A percentile compares a stretch with the other conserved stretches of the same genome.
These are phyloP conservation scores for Actinopyga echinites DNA, from an alignment of 53 echinoderm and acorn worm genomes.

Conservation along the genomic window DNA sequence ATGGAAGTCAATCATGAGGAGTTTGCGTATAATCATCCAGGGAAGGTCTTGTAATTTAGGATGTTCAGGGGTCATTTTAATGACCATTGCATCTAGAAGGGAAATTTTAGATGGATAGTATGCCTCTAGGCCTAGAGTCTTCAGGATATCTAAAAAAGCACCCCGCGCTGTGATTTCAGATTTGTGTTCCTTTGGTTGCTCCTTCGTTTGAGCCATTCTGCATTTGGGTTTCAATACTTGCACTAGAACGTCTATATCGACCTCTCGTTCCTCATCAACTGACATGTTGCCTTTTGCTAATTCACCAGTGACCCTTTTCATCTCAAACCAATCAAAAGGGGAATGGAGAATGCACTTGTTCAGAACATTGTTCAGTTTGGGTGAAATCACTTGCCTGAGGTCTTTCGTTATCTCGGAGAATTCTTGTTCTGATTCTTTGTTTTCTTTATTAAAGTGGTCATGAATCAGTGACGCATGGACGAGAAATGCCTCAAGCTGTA, in stretches of 20 bases:
- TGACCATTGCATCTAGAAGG: conserved; percentile 8
- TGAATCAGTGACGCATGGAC: conserved; percentile 29
- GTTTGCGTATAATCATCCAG: no score
- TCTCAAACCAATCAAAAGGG: conserved; percentile 32
- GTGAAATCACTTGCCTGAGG: conserved; percentile 38
- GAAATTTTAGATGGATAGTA: conserved; percentile 34
- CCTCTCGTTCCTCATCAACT: neutral
- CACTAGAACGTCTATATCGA: neutral
- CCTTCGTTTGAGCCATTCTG: neutral
- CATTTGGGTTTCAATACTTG: neutral
- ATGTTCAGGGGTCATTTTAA: neutral
- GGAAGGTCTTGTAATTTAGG: conserved; percentile 9
- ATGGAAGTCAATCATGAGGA: conserved; percentile 37
- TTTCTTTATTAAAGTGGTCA: conserved; percentile 6
- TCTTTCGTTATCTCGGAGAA: conserved; percentile 46
- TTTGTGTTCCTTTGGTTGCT: neutral
- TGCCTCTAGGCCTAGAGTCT: neutral
- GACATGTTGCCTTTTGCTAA: conserved; percentile 39
- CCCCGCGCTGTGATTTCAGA: neutral
- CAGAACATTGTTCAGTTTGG: conserved; percentile 31
- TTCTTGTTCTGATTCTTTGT: conserved; percentile 31
- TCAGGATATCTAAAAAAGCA: conserved; percentile 4
- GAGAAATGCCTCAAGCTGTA: conserved; percentile 44
- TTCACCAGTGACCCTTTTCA: conserved; percentile 2
- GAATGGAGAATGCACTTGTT: conserved; percentile 30